Evolutionary conservation across 2,113 vertebrate species (phyloP).

Genomic region (Myotis davidii): DNA sequence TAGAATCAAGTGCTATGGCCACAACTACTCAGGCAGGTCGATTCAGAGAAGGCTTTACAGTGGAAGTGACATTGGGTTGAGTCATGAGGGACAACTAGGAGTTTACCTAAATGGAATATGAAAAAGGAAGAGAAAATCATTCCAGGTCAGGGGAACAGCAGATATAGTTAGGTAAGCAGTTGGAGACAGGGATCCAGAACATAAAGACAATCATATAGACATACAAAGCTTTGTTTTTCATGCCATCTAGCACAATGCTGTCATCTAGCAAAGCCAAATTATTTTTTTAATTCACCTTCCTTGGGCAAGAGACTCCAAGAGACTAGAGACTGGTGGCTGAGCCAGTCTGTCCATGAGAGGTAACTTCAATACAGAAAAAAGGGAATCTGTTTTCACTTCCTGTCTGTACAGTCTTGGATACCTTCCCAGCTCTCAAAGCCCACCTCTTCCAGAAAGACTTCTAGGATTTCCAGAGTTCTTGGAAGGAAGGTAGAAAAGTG

Average conservation of each 20-base stretch:
- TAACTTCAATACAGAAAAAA: neutral
- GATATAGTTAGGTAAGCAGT: neutral
- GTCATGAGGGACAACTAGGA: neutral
- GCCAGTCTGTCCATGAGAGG: neutral
- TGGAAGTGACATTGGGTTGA: neutral
- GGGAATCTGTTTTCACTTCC: neutral
- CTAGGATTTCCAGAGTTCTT: conserved; percentile 38
- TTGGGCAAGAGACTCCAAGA: neutral
- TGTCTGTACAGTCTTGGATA: neutral
- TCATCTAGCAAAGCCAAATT: neutral
- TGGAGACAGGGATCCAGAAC: neutral
- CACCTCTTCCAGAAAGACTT: neutral
- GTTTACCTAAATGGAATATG: neutral
- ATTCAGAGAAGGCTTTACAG: neutral
- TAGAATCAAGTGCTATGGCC: neutral
- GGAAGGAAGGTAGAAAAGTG: neutral
- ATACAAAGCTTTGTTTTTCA: neutral
- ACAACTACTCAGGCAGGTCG: neutral
- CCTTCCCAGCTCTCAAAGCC: neutral
- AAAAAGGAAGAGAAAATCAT: neutral
- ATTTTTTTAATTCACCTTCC: neutral
- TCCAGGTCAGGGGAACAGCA: neutral
- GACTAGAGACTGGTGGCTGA: neutral
- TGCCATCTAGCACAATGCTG: neutral
- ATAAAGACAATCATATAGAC: neutral